A percentile compares a stretch with the other conserved stretches of the same genome.
These are phyloP conservation scores for Albula glossodonta DNA, from an alignment of 2,113 vertebrate genomes.

Conservation along the genomic window DNA sequence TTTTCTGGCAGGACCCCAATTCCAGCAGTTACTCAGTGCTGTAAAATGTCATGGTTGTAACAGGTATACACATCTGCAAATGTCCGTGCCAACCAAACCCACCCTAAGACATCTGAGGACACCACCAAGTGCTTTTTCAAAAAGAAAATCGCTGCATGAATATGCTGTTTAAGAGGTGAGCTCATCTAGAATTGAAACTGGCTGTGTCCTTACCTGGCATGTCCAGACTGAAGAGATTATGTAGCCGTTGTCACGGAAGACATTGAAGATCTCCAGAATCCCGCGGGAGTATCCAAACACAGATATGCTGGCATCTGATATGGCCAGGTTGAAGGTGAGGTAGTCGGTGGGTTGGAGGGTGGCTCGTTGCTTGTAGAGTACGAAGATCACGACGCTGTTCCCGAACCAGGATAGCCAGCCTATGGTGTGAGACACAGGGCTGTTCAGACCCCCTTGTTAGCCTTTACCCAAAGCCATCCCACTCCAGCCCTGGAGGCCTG, in stretches of 20 bases:
- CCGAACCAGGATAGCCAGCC: conserved; percentile 74
- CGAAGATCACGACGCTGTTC: conserved; percentile 70
- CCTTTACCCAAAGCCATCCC: too few relatives aligned
- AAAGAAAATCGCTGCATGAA: too few relatives aligned
- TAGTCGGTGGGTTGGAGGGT: conserved; percentile 68
- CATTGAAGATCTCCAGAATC: conserved; percentile 69
- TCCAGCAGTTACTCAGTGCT: too few relatives aligned
- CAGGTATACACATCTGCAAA: too few relatives aligned
- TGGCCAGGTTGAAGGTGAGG: conserved; percentile 69
- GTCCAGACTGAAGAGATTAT: conserved; percentile 70
- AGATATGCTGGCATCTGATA: conserved; percentile 66
- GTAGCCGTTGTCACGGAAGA: conserved; percentile 70
- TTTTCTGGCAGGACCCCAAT: too few relatives aligned
- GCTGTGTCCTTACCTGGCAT: conserved; percentile 60
- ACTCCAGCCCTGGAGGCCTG: too few relatives aligned
- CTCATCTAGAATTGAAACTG: too few relatives aligned
- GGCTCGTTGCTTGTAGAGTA: conserved; percentile 67
- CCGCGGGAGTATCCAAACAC: conserved; percentile 71
- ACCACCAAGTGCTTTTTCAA: too few relatives aligned
- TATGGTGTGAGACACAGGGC: conserved; percentile 30
- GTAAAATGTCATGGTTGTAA: too few relatives aligned
- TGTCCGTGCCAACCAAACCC: too few relatives aligned
- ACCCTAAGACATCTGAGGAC: too few relatives aligned
- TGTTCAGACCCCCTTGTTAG: neutral
- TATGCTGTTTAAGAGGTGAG: too few relatives aligned